phyloP scores from a whole-genome alignment of 2,113 vertebrate species.

The Pelvicachromis taeniatus region DNA sequence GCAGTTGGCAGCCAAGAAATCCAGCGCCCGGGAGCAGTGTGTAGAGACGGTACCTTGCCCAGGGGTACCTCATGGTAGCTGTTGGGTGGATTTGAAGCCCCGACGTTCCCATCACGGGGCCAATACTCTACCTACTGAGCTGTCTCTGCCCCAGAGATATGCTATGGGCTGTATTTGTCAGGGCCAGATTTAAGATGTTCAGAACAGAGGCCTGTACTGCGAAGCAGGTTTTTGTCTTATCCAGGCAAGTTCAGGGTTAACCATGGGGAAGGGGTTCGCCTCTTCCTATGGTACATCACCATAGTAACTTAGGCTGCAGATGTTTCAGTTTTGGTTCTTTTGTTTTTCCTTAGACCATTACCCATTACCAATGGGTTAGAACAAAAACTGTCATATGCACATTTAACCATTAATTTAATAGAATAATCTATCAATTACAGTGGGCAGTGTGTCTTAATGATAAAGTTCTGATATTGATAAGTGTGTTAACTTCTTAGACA shows the following conservation, averaged over 20 bases:
- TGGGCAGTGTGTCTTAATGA: neutral
- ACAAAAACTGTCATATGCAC: neutral
- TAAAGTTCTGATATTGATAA: neutral
- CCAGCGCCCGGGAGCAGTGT: no score
- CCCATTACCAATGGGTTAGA: neutral
- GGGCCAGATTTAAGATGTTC: neutral
- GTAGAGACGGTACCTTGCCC: no score
- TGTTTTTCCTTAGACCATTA: neutral
- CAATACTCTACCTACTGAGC: no score
- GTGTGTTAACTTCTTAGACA: neutral
- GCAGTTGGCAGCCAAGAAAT: no score
- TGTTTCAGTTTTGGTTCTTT: neutral
- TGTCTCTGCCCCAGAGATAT: no score
- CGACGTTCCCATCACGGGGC: no score
- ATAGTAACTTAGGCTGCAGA: neutral
- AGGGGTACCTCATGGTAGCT: no score
- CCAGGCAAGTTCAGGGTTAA: neutral
- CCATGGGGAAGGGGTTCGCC: neutral
- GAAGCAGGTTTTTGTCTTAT: neutral
- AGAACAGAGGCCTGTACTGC: neutral
- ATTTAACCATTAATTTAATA: neutral
- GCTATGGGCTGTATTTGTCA: neutral
- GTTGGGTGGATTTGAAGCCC: no score
- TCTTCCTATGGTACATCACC: neutral
- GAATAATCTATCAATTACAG: neutral